Base-by-base conservation (phyloP, 2,113 vertebrate genomes). In the Jacana jacana region DNA sequence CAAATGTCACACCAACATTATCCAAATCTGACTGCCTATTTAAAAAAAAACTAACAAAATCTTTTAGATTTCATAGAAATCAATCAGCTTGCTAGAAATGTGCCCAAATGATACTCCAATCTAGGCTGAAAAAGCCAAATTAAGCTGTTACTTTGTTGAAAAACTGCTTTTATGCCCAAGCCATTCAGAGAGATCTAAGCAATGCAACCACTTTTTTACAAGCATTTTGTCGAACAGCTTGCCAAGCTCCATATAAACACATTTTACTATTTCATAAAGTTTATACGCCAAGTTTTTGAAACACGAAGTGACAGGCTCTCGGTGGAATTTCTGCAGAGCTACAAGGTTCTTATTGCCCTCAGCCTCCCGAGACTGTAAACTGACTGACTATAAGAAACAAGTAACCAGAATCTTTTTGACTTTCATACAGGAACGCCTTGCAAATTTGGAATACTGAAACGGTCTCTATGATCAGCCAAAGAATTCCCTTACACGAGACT, bases 191-290 rank as follows among this genome's bases (percentile, higher is more conserved):
- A 94, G 55, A 95, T 68, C 77, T 72, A 89, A 96, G 75, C 57
- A 94, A 66, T 5, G 24, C 72, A 89, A 73, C 24, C 60, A 49
- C 79, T 75, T 81, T 82, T 89, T 93, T 83, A 91, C 77, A 95
- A 81, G 75, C 25, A 49, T 49, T 96, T 77, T 91, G 86, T 86
- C 24, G 2, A 93, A 81, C 51, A 91, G 93, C 79, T 91, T 90
- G 87, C 86, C 86, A 95, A 89, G 57, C 77, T 92, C 68, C 13
- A 2, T 81, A 91, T 92, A 96, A 97, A 96, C 94, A 94, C 88
- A 89, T 93, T 95, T 96, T 92, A 97, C 82, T 93, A 85, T 91
- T 95, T 91, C 91, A 91, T 81, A 85, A 95, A 97, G 79, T 88
- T 75, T 89, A 68, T 39, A 81, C 0, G 84, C 84, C 95, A 89